Conservation (phyloP, 2,797 vertebrate genomes). For the Australoheros facetus region DNA sequence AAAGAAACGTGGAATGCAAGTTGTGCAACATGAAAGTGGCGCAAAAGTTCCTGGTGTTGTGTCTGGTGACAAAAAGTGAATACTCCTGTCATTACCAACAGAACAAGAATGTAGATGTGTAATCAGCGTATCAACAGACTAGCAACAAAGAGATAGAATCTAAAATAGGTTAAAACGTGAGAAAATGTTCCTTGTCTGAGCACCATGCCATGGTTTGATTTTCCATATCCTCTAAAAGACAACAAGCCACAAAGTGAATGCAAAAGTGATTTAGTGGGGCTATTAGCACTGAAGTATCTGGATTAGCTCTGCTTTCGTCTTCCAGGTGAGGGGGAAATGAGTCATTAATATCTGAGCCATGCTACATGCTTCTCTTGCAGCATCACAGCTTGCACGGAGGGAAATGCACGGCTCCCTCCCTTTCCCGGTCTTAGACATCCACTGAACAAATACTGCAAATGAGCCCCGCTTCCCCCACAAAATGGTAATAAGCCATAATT, state of each 20-base stretch:
- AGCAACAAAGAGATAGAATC: slow-evolving; percentile 14
- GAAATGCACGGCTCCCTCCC: slow-evolving; percentile 56
- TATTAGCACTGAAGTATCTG: slow-evolving; percentile 69
- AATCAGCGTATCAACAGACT: neutral
- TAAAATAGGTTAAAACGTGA: slow-evolving; percentile 24
- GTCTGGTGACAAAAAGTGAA: slow-evolving; percentile 36
- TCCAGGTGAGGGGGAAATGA: slow-evolving; percentile 70
- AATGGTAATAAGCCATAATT: slow-evolving; percentile 74
- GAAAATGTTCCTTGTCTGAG: slow-evolving; percentile 27
- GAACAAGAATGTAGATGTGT: slow-evolving; percentile 6
- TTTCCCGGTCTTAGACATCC: slow-evolving; percentile 57
- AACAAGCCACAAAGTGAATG: slow-evolving; percentile 46
- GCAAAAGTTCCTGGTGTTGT: slow-evolving; percentile 2
- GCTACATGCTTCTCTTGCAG: slow-evolving; percentile 60
- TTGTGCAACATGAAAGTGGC: slow-evolving; percentile 35
- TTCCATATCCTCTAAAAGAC: slow-evolving; percentile 58
- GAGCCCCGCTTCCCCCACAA: slow-evolving; percentile 55
- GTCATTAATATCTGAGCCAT: slow-evolving; percentile 64
- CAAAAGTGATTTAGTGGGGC: slow-evolving; percentile 65
- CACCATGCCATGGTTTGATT: slow-evolving; percentile 30
- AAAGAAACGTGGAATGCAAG: slow-evolving; percentile 1
- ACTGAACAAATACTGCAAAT: slow-evolving; percentile 69
- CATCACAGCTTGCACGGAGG: slow-evolving; percentile 61
- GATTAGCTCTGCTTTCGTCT: slow-evolving; percentile 61
- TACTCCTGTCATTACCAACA: slow-evolving; percentile 7